phyloP scores from a whole-genome alignment of 2,797 vertebrate species.

The Mormyrus proboscirostris region DNA sequence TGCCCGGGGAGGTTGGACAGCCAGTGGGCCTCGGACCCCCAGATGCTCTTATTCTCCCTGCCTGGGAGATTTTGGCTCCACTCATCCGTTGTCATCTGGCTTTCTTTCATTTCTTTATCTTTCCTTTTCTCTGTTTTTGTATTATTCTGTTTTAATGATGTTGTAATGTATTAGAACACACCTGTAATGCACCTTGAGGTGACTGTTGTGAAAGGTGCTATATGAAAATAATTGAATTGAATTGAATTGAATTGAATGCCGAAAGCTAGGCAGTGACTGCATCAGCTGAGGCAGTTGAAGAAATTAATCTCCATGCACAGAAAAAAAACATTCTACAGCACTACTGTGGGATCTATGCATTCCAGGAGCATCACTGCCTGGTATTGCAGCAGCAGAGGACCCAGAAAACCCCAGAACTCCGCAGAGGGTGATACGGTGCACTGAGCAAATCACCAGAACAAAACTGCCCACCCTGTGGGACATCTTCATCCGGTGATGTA shows the following conservation, averaged over 20 bases:
- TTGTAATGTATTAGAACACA: neutral
- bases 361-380: neutral
- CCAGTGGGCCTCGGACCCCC: neutral
- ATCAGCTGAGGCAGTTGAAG: neutral
- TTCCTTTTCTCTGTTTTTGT: neutral
- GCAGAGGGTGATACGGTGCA: neutral
- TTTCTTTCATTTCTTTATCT: neutral
- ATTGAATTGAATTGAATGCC: neutral
- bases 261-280: neutral
- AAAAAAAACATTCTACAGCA: neutral
- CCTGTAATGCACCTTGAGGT: neutral
- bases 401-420: neutral
- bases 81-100: neutral
- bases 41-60: neutral
- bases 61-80: neutral
- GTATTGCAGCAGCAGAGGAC: neutral
- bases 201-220: neutral
- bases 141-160: neutral
- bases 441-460: neutral
- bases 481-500: neutral
- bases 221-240: neutral
- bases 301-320: neutral
- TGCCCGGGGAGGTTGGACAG: neutral
- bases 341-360: neutral
- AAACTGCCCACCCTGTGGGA: neutral